phyloP scores from a whole-genome alignment of 92 coral and sea anemone species.

The Phenganax subtilis region DNA sequence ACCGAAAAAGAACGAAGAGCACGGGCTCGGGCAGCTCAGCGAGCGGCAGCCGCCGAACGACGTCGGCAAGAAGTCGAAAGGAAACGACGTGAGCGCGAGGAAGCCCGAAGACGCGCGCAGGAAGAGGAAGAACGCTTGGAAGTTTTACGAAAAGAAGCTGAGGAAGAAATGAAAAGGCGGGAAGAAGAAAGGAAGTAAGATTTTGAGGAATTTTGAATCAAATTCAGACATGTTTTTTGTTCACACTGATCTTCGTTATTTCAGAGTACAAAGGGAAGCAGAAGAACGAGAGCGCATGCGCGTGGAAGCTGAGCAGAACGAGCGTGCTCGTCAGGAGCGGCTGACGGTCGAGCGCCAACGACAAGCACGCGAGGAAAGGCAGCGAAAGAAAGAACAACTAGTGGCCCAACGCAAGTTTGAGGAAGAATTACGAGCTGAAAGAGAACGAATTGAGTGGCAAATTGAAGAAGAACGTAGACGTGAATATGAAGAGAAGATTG shows the following conservation, averaged over 20 bases:
- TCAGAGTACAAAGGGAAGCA: conserved; percentile 53
- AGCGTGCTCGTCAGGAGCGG: conserved; percentile 61
- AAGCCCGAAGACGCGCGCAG: conserved; percentile 68
- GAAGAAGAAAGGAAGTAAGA: conserved; percentile 81
- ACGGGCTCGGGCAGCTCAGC: conserved; percentile 81
- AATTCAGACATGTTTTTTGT: not conserved
- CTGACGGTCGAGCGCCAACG: conserved; percentile 64
- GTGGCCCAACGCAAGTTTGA: conserved; percentile 83
- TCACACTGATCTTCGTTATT: not conserved
- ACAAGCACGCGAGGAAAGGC: conserved; percentile 78
- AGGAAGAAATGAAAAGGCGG: conserved; percentile 83
- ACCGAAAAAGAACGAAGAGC: conserved; percentile 56
- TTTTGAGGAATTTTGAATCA: not conserved
- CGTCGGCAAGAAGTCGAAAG: conserved; percentile 91
- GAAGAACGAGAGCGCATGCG: conserved; percentile 70
- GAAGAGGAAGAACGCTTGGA: conserved; percentile 90
- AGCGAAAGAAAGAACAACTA: conserved; percentile 72
- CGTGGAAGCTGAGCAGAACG: conserved; percentile 63
- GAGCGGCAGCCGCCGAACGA: conserved; percentile 97
- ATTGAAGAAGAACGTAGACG: conserved; percentile 75
- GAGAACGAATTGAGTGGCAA: conserved; percentile 75
- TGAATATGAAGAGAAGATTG: conserved; percentile 73
- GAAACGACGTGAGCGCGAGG: conserved; percentile 90
- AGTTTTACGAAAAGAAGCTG: conserved; percentile 63
- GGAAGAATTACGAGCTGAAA: conserved; percentile 79